Percentiles rank a stretch among this genome's conserved stretches.
Conservation (phyloP, 2,113 vertebrate genomes). For the Chlamydotis undulata region DNA sequence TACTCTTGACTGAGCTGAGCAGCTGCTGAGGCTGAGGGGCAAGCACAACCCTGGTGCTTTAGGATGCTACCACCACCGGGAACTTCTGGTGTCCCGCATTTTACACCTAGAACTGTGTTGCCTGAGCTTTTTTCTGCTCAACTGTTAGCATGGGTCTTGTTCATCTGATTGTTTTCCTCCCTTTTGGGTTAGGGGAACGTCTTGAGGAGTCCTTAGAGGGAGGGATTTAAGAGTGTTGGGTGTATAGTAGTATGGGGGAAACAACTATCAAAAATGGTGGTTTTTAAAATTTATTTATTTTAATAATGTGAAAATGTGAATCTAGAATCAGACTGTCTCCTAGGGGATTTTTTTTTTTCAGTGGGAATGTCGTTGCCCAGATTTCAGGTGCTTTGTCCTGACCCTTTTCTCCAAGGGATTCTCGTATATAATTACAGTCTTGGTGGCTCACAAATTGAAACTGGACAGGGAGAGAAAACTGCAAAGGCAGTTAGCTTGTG, state of each 20-base stretch:
- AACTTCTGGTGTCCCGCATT: not conserved
- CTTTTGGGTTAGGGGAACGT: not conserved
- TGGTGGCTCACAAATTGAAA: not conserved
- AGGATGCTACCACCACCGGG: not conserved
- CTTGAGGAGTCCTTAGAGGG: not conserved
- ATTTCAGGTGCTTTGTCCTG: constrained; percentile 1
- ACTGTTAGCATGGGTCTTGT: not conserved
- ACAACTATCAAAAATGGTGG: not conserved
- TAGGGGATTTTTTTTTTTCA: not conserved
- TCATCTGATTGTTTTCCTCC: not conserved
- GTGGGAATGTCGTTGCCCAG: not conserved
- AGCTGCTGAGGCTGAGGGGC: not conserved
- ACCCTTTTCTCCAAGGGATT: constrained; percentile 15
- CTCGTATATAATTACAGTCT: constrained; percentile 26
- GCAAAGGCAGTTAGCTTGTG: not conserved
- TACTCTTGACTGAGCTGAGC: not conserved
- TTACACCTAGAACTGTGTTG: not conserved
- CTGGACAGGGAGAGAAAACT: not conserved
- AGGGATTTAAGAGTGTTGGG: not conserved
- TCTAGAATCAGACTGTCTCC: not conserved
- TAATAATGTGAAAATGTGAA: not conserved
- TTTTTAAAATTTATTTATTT: not conserved
- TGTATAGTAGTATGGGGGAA: not conserved
- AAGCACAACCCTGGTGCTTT: not conserved
- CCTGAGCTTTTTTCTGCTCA: not conserved